Evolutionary conservation across 2,113 vertebrate genomes (phyloP).

Genomic region (Edolisoma coerulescens): DNA sequence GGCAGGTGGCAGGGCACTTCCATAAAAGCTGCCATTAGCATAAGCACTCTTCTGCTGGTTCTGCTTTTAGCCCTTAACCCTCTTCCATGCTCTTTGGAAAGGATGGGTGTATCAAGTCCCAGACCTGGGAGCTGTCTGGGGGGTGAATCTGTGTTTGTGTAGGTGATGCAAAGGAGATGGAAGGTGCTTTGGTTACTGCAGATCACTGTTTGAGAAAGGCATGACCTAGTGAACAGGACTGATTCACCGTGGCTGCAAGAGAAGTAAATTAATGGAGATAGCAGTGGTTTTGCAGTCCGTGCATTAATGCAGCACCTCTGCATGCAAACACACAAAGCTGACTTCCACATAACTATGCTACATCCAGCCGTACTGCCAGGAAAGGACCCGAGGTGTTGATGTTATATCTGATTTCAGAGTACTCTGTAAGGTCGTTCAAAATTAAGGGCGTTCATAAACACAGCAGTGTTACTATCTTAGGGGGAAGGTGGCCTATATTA

Average conservation of each 20-base stretch:
- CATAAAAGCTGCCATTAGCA: not conserved
- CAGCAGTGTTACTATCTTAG: not conserved
- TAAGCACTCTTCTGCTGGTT: not conserved
- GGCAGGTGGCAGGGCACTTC: not conserved
- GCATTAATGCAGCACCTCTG: not conserved
- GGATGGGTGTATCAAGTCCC: no score
- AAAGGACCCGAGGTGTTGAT: not conserved
- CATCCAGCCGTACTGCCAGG: not conserved
- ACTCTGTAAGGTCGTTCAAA: not conserved
- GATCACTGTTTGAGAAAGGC: not conserved
- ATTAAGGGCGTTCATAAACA: not conserved
- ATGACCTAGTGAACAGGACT: not conserved
- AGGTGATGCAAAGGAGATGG: not conserved
- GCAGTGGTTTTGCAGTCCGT: not conserved
- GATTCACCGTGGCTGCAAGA: not conserved
- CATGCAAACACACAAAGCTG: not conserved
- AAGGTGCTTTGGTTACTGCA: not conserved
- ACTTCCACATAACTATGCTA: not conserved
- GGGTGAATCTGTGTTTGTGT: not conserved
- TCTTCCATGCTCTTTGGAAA: not conserved
- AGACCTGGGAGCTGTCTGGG: not conserved
- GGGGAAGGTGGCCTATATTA: not conserved
- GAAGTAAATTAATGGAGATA: not conserved
- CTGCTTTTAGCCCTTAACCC: not conserved
- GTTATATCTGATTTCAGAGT: not conserved